A percentile compares a stretch with the other conserved stretches of the same genome.
These are phyloP conservation scores for Pyxicephalus adspersus DNA, from an alignment of 2,113 vertebrate species.

Conservation along the genomic window DNA sequence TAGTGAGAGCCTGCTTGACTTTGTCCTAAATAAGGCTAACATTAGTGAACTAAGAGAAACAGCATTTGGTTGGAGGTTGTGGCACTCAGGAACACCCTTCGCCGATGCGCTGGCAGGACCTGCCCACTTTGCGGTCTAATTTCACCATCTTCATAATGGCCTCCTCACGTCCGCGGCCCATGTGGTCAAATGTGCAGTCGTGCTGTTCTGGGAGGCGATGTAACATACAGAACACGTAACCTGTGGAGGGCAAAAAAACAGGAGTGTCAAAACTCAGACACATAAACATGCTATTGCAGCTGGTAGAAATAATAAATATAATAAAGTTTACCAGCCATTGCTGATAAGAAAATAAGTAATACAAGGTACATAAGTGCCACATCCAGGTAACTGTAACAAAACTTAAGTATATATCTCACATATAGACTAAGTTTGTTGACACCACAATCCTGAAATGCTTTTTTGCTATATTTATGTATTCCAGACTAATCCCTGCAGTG, in stretches of 20 bases:
- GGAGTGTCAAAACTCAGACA: neutral
- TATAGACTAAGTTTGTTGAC: too few species aligned
- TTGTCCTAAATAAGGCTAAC: slow-evolving; percentile 88
- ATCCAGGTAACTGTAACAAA: too few species aligned
- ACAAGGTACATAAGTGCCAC: too few species aligned
- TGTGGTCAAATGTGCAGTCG: slow-evolving; percentile 95
- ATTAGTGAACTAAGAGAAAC: slow-evolving; percentile 83
- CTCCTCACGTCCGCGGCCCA: slow-evolving; percentile 95
- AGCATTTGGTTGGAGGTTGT: slow-evolving; percentile 75
- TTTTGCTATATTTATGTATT: too few species aligned
- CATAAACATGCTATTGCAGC: too few species aligned
- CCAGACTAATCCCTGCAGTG: too few species aligned
- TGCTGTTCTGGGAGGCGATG: slow-evolving; percentile 97
- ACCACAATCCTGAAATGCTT: too few species aligned
- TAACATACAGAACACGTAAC: slow-evolving; percentile 97
- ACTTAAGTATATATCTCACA: too few species aligned
- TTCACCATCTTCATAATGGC: slow-evolving; percentile 99
- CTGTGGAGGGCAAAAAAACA: slow-evolving; percentile 63
- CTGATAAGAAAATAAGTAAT: too few species aligned
- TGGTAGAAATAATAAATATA: too few species aligned
- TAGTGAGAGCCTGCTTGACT: slow-evolving; percentile 85
- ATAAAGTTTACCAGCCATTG: too few species aligned
- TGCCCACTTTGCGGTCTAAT: slow-evolving; percentile 97
- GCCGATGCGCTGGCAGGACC: slow-evolving; percentile 97
- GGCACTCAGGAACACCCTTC: slow-evolving; percentile 96